Evolutionary conservation across 2,888 invertebrate genomes (phyloP).

Genomic region (Hypercompe scribonia): DNA sequence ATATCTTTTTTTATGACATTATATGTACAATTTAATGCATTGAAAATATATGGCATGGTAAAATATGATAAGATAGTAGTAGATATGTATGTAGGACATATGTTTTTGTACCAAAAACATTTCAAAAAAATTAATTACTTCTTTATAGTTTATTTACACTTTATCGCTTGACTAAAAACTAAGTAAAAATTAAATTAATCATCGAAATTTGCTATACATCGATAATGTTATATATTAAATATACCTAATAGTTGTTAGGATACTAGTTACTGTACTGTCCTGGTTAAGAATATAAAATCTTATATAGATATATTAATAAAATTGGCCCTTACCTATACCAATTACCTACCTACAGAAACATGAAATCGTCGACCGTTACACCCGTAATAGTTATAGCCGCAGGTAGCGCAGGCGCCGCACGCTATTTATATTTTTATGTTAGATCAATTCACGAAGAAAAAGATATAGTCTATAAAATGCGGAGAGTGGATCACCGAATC

Average conservation of each 20-base stretch:
- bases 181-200: background rate
- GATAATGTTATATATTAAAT: background rate
- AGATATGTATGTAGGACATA: too few relatives aligned
- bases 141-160: too few relatives aligned
- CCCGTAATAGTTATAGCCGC: background rate
- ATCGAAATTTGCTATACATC: background rate
- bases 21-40: too few relatives aligned
- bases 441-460: conserved; percentile 4
- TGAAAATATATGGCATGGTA: too few relatives aligned
- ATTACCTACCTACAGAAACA: background rate
- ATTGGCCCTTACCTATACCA: background rate
- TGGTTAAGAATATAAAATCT: background rate
- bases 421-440: conserved; percentile 3
- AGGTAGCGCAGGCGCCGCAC: background rate
- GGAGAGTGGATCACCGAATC: conserved; percentile 6
- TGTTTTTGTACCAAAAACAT: too few relatives aligned
- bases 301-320: background rate
- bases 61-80: too few relatives aligned
- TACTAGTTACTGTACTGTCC: background rate
- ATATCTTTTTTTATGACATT: too few relatives aligned
- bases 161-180: too few relatives aligned
- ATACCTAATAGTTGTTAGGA: background rate
- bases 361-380: background rate
- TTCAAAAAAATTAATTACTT: too few relatives aligned
- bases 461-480: conserved; percentile 1